These are phyloP conservation scores for Myzus persicae DNA, from an alignment of 1,140 invertebrate genomes.

Conservation along the genomic window DNA sequence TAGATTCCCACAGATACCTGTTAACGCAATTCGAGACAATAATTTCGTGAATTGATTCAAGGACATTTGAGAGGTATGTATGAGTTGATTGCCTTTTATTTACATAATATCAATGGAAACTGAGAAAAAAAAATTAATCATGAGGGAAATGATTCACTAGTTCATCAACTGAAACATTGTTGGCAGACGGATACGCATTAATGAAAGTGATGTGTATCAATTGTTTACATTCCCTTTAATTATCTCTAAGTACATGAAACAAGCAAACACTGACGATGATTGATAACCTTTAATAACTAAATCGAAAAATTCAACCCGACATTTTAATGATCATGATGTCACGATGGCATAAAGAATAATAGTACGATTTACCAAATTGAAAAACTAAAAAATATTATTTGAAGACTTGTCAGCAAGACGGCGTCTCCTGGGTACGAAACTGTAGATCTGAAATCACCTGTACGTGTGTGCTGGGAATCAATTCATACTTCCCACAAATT, in stretches of 20 bases:
- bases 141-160: background rate
- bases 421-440: background rate
- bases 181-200: too few relatives aligned
- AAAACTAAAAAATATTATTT: background rate
- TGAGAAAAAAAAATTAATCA: background rate
- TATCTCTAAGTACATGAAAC: background rate
- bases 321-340: background rate
- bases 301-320: background rate
- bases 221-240: background rate
- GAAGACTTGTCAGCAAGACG: background rate
- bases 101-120: background rate
- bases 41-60: too few relatives aligned
- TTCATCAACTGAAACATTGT: too few relatives aligned
- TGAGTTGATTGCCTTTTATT: background rate
- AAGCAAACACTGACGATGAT: background rate
- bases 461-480: background rate
- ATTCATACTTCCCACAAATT: background rate
- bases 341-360: background rate
- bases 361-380: background rate
- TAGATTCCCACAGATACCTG: background rate
- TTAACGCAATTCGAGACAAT: too few relatives aligned
- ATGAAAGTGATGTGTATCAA: too few relatives aligned
- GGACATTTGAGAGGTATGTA: too few relatives aligned
- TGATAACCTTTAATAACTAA: too few relatives aligned
- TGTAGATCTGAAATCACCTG: background rate